Evolutionary conservation across 2,113 vertebrate genomes (phyloP), one percentile per base, ranked within the genome.

Genomic region (Aegithalos caudatus): DNA sequence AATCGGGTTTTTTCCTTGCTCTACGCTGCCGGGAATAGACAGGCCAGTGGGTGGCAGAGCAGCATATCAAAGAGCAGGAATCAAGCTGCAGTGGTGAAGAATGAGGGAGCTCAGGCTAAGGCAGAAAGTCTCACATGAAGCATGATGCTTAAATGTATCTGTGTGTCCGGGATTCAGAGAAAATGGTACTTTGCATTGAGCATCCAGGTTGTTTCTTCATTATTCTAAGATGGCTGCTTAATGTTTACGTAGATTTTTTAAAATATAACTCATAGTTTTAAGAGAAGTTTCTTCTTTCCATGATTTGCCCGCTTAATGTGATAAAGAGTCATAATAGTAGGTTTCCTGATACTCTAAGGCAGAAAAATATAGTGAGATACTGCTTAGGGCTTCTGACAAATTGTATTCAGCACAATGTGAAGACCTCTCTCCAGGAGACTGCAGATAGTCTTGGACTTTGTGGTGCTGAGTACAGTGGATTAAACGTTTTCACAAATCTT

Each of bases 11-110:
- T 6, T 48, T 89, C 33, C 33, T 61, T 54, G 29, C 27, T 11
- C 37, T 61, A 2, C 1, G 0, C 16, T 53, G 17, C 57, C 9
- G 47, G 33, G 31, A 93, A 31, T 29, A 72, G 88, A 81, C 38
- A 79, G 56, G 45, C 83, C 74, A 0, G 88, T 69, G 95, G 91
- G 91, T 92, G 97, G 96, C 90, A 91, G 95, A 95, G 66, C 88
- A 88, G 86, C 71, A 86, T 65, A 45, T 57, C 2, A 7, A 24
- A 85, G 85, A 35, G 40, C 54, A 57, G 48, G 48, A 91, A 53
- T 53, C 40, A 22, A 51, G 35, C 28, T 58, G 24, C 33, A 14
- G 4, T 7, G 50, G 3, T 1, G 4, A 79, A 51, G 29, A 76
- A 45, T 2, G 2, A 11, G 23, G 1, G 3, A 87, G 27, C 22